phyloP scores from a whole-genome alignment of 1,140 invertebrate species.

The Drosophila subpulchrella region DNA sequence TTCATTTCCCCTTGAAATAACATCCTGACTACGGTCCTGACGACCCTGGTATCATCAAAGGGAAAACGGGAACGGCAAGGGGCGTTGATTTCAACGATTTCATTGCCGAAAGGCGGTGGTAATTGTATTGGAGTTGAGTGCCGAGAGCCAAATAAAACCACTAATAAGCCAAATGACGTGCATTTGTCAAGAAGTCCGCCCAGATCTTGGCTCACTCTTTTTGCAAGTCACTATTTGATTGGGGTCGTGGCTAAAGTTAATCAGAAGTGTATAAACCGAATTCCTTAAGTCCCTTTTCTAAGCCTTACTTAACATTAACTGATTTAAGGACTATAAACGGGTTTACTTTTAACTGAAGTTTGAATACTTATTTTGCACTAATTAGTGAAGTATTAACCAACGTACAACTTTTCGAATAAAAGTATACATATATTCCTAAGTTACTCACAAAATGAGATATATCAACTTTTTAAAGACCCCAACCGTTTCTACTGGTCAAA shows the following conservation, averaged over 20 bases:
- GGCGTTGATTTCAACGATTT: slow-evolving; percentile 61
- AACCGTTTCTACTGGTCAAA: background rate
- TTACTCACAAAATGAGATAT: too few relatives aligned
- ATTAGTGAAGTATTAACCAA: too few relatives aligned
- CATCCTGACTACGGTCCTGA: slow-evolving; percentile 8
- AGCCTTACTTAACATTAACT: too few relatives aligned
- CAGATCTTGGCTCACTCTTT: slow-evolving; percentile 7
- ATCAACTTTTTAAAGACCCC: background rate
- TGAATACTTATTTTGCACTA: too few relatives aligned
- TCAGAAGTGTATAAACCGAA: slow-evolving; percentile 10
- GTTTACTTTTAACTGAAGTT: too few relatives aligned
- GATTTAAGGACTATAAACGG: too few relatives aligned
- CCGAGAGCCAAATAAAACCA: slow-evolving; percentile 72
- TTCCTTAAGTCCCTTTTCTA: background rate
- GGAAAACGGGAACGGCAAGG: slow-evolving; percentile 9
- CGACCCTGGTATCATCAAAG: slow-evolving; percentile 38
- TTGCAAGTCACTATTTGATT: background rate
- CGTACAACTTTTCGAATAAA: too few relatives aligned
- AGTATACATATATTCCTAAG: too few relatives aligned
- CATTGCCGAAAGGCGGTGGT: slow-evolving; percentile 59
- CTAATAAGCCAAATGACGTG: slow-evolving; percentile 79
- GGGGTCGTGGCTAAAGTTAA: slow-evolving; percentile 8
- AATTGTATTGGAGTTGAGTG: slow-evolving; percentile 80
- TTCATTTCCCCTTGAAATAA: background rate
- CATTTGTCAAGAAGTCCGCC: slow-evolving; percentile 60